Evolutionary conservation across 2,888 invertebrate species (phyloP).

Genomic region (Iselma pallidipennis): DNA sequence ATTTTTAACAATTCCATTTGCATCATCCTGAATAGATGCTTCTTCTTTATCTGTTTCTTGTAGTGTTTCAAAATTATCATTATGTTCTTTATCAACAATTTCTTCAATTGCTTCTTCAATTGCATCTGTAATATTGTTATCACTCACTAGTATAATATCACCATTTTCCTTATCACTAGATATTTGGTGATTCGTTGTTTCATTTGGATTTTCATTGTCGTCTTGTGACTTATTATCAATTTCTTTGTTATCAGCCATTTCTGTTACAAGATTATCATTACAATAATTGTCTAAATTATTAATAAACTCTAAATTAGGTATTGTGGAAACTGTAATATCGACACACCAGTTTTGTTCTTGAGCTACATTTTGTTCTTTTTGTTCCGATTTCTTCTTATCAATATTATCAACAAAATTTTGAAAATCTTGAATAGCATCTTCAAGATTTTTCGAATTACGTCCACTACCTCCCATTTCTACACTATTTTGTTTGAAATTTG

Average conservation of each 20-base stretch:
- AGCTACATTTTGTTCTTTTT: conserved; percentile 15
- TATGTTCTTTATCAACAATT: neutral
- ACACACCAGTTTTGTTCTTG: conserved; percentile 39
- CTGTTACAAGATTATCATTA: neutral
- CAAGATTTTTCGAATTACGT: conserved; percentile 20
- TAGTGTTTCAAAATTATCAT: neutral
- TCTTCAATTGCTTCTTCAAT: neutral
- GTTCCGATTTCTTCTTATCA: neutral
- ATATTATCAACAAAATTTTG: conserved; percentile 40
- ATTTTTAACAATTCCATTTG: neutral
- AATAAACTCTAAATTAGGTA: conserved; percentile 37
- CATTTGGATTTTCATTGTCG: neutral
- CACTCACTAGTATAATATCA: neutral
- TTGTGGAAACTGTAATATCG: conserved; percentile 42
- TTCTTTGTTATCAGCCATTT: neutral
- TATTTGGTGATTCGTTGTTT: no score
- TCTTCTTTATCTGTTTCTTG: conserved; percentile 4
- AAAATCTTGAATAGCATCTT: conserved; percentile 38
- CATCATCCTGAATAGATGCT: neutral
- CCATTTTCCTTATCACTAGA: conserved; percentile 5
- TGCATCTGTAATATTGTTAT: neutral
- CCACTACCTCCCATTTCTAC: conserved; percentile 9
- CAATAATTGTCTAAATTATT: neutral
- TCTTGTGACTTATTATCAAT: conserved; percentile 10
- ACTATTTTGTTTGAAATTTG: conserved; percentile 27